phyloP scores from a whole-genome alignment of 1,140 invertebrate species.

The Argopecten irradians region DNA sequence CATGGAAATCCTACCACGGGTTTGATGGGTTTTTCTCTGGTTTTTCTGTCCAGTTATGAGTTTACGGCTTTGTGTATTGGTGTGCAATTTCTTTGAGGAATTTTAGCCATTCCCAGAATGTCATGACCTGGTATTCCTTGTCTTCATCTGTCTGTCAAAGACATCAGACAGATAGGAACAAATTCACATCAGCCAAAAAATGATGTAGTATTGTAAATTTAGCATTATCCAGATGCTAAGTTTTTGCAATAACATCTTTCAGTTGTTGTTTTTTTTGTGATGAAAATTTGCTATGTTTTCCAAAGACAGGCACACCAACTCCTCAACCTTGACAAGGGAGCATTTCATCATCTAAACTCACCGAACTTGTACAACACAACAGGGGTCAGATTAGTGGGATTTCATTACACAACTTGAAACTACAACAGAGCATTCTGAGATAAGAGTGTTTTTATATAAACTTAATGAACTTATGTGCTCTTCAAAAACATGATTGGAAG shows the following conservation, averaged over 20 bases:
- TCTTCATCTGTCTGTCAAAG: not conserved
- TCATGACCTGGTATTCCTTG: not conserved
- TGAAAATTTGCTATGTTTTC: not conserved
- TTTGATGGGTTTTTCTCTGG: not conserved
- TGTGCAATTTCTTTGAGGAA: not conserved
- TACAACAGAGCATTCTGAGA: too few relatives aligned
- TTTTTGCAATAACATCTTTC: not conserved
- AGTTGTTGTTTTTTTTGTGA: not conserved
- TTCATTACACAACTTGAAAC: too few relatives aligned
- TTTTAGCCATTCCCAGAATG: not conserved
- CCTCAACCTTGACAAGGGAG: not conserved
- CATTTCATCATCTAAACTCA: too few relatives aligned
- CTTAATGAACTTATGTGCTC: too few relatives aligned
- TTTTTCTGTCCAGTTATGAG: not conserved
- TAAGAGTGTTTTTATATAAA: too few relatives aligned
- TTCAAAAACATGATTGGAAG: too few relatives aligned
- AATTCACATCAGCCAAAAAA: not conserved
- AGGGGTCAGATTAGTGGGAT: too few relatives aligned
- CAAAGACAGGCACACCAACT: not conserved
- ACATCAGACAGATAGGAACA: not conserved
- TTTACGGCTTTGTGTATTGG: not conserved
- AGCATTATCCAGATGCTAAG: not conserved
- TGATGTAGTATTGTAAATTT: not conserved
- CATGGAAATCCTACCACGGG: not conserved
- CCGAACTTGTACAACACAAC: too few relatives aligned